A percentile compares a stretch with the other conserved stretches of the same genome.
These are phyloP conservation scores for Corella eumyota DNA, from an alignment of 23 tunicate genomes.

Conservation along the genomic window DNA sequence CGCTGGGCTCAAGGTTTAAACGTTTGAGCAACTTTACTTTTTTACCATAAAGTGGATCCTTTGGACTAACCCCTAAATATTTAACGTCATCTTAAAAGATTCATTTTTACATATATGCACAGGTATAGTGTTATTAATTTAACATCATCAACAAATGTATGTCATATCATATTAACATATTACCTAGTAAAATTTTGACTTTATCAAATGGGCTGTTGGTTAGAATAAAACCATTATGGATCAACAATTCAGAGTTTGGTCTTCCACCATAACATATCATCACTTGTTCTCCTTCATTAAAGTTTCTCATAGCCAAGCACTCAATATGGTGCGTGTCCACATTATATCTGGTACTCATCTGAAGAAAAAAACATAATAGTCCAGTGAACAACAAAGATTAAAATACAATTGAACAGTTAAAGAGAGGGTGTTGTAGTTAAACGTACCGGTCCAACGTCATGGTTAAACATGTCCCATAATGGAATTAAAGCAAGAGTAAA, in stretches of 20 bases:
- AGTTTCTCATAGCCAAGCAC: constrained; percentile 67
- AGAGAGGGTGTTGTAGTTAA: background rate
- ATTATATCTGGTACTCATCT: constrained; percentile 75
- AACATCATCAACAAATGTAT: background rate
- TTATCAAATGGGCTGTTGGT: constrained; percentile 38
- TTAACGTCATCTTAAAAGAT: background rate
- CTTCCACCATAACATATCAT: constrained; percentile 76
- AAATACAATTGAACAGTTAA: background rate
- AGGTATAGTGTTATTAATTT: background rate
- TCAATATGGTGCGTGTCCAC: constrained; percentile 8
- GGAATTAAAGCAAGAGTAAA: constrained; percentile 77
- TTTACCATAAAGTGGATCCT: constrained; percentile 45
- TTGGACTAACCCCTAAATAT: constrained; percentile 57
- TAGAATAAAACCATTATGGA: constrained; percentile 79
- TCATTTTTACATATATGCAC: background rate
- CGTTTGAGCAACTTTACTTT: constrained; percentile 26
- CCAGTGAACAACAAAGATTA: background rate
- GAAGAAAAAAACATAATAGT: background rate
- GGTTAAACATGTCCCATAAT: constrained; percentile 95
- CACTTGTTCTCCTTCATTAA: constrained; percentile 66
- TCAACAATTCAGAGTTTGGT: constrained; percentile 42
- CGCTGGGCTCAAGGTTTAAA: constrained; percentile 23
- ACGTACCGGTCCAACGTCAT: constrained; percentile 57
- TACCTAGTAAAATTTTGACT: constrained; percentile 47
- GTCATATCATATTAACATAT: background rate